Percentiles rank a stretch among this genome's conserved stretches.
phyloP scores from a whole-genome alignment of 1,140 invertebrate genomes.

The Sinonovacula constricta region DNA sequence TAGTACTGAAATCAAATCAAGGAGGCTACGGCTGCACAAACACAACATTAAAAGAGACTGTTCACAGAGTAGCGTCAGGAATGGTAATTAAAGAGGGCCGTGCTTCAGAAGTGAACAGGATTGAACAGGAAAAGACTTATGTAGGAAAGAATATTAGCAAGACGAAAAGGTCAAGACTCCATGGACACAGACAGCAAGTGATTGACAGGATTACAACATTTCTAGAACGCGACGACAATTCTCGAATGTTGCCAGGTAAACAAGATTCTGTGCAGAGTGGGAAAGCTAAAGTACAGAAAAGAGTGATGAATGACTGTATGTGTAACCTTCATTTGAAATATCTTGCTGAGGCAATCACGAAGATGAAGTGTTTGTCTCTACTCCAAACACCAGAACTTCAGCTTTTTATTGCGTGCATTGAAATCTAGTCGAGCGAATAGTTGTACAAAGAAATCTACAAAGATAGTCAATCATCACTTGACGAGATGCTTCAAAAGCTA shows the following conservation, averaged over 20 bases:
- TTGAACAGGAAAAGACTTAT: too few species aligned
- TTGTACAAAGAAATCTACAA: constrained; percentile 21
- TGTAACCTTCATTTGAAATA: constrained; percentile 15
- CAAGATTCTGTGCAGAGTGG: background rate
- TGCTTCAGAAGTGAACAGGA: too few species aligned
- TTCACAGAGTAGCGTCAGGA: too few species aligned
- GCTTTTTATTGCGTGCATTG: constrained; percentile 2
- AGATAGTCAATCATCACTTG: background rate
- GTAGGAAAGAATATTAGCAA: too few species aligned
- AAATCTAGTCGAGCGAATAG: constrained; percentile 7
- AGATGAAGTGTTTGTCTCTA: constrained; percentile 33
- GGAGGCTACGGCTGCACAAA: too few species aligned
- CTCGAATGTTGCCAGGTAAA: background rate
- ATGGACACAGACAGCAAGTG: too few species aligned
- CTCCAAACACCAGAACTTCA: constrained; percentile 29
- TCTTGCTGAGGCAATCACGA: constrained; percentile 11
- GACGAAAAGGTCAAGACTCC: too few species aligned
- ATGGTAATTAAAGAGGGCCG: too few species aligned
- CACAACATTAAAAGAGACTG: too few species aligned
- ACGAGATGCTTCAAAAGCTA: background rate
- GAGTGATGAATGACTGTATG: constrained; percentile 15
- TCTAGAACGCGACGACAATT: constrained; percentile 19
- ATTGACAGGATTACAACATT: background rate
- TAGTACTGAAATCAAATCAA: too few species aligned
- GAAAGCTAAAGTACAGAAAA: constrained; percentile 3